A percentile compares a stretch with the other conserved stretches of the same genome.
These are phyloP conservation scores for Diorhabda elongata DNA, from an alignment of 1,140 invertebrate species.

Conservation along the genomic window DNA sequence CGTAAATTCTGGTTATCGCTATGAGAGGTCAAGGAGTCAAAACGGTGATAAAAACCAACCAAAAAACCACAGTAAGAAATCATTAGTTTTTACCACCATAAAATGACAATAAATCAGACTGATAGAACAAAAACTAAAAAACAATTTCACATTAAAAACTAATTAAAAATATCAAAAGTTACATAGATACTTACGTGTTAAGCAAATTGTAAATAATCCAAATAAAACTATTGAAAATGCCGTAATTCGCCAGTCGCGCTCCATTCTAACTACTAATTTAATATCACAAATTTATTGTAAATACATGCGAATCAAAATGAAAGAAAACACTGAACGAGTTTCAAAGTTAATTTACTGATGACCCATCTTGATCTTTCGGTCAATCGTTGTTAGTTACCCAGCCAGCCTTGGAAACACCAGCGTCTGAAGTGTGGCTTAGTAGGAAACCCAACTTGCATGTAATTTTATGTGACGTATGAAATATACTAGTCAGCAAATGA, in stretches of 20 bases:
- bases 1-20: too few species aligned
- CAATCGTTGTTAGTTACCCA: slow-evolving; percentile 20
- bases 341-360: slow-evolving; percentile 16
- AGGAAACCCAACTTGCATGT: slow-evolving; percentile 4
- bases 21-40: too few species aligned
- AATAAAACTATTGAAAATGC: background rate
- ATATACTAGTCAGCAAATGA: slow-evolving; percentile 2
- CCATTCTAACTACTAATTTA: background rate
- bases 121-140: too few species aligned
- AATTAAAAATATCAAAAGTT: too few species aligned
- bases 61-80: too few species aligned
- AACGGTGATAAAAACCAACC: too few species aligned
- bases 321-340: slow-evolving; percentile 9
- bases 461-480: background rate
- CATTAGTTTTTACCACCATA: too few species aligned
- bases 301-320: background rate
- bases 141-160: too few species aligned
- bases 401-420: slow-evolving; percentile 30
- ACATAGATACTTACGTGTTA: slow-evolving; percentile 3
- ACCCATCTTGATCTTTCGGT: slow-evolving; percentile 24
- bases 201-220: slow-evolving; percentile 4
- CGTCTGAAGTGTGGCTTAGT: slow-evolving; percentile 7
- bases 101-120: too few species aligned
- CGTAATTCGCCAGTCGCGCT: background rate
- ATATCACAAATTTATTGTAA: background rate